Evolutionary conservation across 2,113 vertebrate genomes (phyloP).

Genomic region (Xerus inauris): DNA sequence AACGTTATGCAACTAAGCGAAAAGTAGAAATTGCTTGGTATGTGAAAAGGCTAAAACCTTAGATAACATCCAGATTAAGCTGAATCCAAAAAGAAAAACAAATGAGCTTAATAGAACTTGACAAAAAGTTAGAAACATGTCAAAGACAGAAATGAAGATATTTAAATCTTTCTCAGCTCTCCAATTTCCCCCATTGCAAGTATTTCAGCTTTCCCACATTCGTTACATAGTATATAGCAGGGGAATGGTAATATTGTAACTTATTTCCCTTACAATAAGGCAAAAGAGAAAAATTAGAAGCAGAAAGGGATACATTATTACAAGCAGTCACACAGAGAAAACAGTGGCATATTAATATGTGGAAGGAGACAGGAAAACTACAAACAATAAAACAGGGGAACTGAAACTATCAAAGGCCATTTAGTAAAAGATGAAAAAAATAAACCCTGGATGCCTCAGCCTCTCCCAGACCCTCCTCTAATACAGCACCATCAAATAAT

Average conservation of each 20-base stretch:
- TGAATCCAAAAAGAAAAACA: not conserved
- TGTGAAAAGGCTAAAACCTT: conserved; percentile 41
- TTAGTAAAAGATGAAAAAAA: not conserved
- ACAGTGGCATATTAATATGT: not conserved
- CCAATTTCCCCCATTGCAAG: not conserved
- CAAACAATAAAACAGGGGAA: not conserved
- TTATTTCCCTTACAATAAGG: not conserved
- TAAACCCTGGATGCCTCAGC: not conserved
- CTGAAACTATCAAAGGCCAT: not conserved
- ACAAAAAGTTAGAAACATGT: conserved; percentile 13
- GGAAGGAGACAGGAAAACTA: not conserved
- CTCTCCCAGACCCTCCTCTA: not conserved
- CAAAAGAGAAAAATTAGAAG: not conserved
- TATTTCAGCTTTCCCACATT: not conserved
- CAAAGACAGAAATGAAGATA: not conserved
- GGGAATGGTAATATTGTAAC: not conserved
- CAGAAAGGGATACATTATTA: not conserved
- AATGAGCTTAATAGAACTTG: not conserved
- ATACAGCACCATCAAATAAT: not conserved
- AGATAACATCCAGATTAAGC: not conserved
- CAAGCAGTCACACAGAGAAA: not conserved
- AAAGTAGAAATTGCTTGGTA: not conserved
- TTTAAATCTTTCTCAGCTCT: not conserved
- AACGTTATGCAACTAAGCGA: not conserved
- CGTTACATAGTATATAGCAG: not conserved